Evolutionary conservation across 2,113 vertebrate species (phyloP).

Genomic region (Leptosomus discolor): DNA sequence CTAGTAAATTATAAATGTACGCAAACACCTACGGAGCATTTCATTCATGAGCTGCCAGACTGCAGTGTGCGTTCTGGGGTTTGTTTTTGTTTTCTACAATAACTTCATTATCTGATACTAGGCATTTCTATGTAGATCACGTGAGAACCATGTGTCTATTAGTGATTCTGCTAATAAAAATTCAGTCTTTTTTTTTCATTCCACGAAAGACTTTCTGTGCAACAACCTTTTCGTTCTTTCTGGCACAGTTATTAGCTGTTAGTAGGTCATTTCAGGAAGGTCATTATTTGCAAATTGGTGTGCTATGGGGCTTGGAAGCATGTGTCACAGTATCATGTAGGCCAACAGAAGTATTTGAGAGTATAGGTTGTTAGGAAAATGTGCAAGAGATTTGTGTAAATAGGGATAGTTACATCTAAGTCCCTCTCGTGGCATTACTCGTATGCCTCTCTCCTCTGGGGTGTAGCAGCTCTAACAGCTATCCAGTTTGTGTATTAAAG

Average conservation of each 20-base stretch:
- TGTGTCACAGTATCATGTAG: not conserved
- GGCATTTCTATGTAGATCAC: not conserved
- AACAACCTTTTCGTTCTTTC: not conserved
- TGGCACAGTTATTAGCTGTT: not conserved
- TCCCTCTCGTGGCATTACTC: not conserved
- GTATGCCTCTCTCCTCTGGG: not conserved
- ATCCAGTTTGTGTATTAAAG: not conserved
- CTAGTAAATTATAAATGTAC: conserved; percentile 44
- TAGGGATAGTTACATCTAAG: not conserved
- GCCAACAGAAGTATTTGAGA: not conserved
- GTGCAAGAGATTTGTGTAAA: not conserved
- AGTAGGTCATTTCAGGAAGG: not conserved
- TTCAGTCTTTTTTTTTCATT: not conserved
- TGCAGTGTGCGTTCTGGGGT: not conserved
- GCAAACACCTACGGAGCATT: not conserved
- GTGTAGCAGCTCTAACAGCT: not conserved
- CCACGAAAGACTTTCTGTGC: not conserved
- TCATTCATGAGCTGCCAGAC: conserved; percentile 36
- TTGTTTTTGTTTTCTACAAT: not conserved
- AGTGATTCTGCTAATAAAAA: not conserved
- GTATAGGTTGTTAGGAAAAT: not conserved
- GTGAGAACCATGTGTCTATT: not conserved
- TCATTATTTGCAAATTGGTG: not conserved
- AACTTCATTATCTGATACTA: not conserved
- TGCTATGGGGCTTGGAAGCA: not conserved